Evolutionary conservation across 2,113 vertebrate species (phyloP).

Genomic region (Ameiurus melas): DNA sequence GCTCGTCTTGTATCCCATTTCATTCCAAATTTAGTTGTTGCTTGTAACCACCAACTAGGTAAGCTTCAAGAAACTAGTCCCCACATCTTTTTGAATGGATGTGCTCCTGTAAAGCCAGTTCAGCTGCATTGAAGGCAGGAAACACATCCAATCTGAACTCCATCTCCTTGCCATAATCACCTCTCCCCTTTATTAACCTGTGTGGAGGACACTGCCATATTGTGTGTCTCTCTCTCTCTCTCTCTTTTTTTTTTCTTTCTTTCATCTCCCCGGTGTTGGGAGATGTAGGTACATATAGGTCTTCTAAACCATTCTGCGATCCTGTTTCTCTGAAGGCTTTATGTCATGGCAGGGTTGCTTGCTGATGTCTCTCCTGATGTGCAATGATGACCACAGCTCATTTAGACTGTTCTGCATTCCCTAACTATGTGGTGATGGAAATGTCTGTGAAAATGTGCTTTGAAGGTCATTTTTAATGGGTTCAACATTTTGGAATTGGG

Average conservation of each 20-base stretch:
- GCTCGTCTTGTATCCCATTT: background rate
- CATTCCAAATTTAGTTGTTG: background rate
- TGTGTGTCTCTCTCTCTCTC: background rate
- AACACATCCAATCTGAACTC: constrained; percentile 8
- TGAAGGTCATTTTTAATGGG: constrained; percentile 11
- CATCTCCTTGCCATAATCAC: background rate
- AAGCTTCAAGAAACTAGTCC: background rate
- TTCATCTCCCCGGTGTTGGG: background rate
- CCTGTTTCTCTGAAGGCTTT: constrained; percentile 40
- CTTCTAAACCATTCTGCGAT: constrained; percentile 28
- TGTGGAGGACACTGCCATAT: constrained; percentile 7
- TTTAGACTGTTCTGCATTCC: background rate
- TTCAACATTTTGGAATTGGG: constrained; percentile 11
- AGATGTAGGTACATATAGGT: background rate
- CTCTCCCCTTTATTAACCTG: background rate
- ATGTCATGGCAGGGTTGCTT: constrained; percentile 27
- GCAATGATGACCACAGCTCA: too few relatives aligned
- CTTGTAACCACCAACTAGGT: background rate
- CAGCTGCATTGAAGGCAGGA: background rate
- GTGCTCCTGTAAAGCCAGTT: background rate
- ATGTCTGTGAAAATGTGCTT: background rate
- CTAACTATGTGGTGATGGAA: background rate
- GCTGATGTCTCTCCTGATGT: background rate
- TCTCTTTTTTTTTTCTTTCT: constrained; percentile 18
- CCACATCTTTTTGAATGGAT: background rate